phyloP scores from a whole-genome alignment of 2,113 vertebrate genomes.

The Zingel zingel region DNA sequence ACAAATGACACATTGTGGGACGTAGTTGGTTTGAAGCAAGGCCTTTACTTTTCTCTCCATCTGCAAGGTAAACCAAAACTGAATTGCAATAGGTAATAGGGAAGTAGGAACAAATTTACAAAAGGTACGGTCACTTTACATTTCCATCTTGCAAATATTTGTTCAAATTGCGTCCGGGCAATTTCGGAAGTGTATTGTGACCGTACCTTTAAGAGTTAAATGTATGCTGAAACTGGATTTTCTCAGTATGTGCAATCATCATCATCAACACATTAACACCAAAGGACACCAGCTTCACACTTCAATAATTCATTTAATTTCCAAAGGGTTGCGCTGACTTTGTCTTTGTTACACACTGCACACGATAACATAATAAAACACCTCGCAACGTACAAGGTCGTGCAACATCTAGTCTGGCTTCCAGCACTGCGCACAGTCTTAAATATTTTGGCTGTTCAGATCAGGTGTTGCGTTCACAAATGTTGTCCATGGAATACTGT shows the following conservation, averaged over 20 bases:
- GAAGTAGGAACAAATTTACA: too few species aligned
- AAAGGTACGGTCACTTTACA: too few species aligned
- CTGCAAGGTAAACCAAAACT: too few species aligned
- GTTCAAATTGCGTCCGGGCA: neutral
- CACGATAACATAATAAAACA: slow-evolving; percentile 75
- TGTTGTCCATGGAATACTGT: slow-evolving; percentile 48
- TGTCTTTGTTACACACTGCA: slow-evolving; percentile 78
- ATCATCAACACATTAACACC: neutral
- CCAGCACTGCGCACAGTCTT: slow-evolving; percentile 50
- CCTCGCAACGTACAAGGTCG: slow-evolving; percentile 72
- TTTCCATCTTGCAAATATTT: too few species aligned
- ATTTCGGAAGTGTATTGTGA: neutral
- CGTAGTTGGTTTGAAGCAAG: too few species aligned
- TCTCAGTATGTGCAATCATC: neutral
- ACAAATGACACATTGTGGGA: too few species aligned
- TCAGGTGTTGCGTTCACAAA: slow-evolving; percentile 46
- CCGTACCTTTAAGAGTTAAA: neutral
- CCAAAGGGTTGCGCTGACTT: slow-evolving; percentile 68
- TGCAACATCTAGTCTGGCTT: slow-evolving; percentile 77
- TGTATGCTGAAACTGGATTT: neutral
- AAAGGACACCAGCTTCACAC: slow-evolving; percentile 45
- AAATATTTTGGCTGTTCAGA: slow-evolving; percentile 41
- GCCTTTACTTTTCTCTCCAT: too few species aligned
- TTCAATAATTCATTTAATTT: slow-evolving; percentile 75
- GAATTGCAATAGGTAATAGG: too few species aligned